Conservation (phyloP, 2,888 invertebrate genomes). For the Tipula confusa region DNA sequence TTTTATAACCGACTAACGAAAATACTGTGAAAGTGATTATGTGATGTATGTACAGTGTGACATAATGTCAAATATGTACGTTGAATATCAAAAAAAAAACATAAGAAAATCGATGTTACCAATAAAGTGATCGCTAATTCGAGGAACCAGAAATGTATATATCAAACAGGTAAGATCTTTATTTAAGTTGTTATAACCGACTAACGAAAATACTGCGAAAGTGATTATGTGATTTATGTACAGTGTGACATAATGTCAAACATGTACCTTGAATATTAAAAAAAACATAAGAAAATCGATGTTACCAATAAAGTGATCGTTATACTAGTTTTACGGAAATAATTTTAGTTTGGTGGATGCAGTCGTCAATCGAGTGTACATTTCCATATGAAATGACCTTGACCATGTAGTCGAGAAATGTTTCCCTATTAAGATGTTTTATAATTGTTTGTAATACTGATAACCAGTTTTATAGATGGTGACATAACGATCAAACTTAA, state of each 20-base stretch:
- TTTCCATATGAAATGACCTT: background rate
- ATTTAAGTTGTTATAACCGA: background rate
- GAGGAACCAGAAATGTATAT: constrained; percentile 43
- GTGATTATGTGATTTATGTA: background rate
- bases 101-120: background rate
- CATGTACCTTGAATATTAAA: background rate
- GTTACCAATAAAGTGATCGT: too few relatives aligned
- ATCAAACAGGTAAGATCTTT: constrained; percentile 48
- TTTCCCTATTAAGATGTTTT: background rate
- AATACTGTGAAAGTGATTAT: background rate
- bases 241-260: background rate
- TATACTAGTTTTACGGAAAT: background rate
- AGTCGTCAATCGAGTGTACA: background rate
- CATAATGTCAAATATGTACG: background rate
- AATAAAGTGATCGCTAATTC: too few relatives aligned
- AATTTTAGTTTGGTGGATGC: background rate
- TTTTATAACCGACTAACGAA: background rate
- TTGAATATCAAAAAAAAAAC: background rate
- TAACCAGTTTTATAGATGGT: background rate
- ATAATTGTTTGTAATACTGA: background rate
- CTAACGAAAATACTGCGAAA: background rate
- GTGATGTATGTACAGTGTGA: background rate
- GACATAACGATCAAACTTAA: background rate
- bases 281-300: background rate
- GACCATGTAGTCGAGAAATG: background rate